Percentiles rank a stretch among this genome's conserved stretches.
Evolutionary conservation across 2,113 vertebrate genomes (phyloP).

Genomic region (Scophthalmus maximus): DNA sequence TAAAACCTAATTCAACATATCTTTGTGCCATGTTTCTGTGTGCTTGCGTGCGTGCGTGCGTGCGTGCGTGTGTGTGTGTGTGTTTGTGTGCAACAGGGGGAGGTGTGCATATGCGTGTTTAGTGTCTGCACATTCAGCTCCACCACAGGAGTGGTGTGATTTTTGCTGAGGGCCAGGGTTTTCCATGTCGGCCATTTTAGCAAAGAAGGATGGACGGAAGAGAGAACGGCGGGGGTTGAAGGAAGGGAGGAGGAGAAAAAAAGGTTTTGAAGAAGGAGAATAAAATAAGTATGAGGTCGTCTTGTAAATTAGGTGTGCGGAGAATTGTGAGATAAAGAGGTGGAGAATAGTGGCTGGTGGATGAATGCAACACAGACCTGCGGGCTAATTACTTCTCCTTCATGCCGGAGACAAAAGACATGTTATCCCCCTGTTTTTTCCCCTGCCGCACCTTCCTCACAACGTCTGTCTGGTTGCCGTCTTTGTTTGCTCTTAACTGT

Average conservation of each 20-base stretch:
- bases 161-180: conserved; percentile 78
- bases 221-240: conserved; percentile 36
- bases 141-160: conserved; percentile 65
- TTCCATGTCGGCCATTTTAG: conserved; percentile 81
- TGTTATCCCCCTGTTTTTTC: conserved; percentile 50
- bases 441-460: conserved; percentile 53
- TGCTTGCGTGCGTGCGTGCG: conserved; percentile 28
- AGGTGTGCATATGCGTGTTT: conserved; percentile 25
- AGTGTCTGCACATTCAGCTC: conserved; percentile 50
- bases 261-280: conserved; percentile 1
- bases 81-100: not conserved
- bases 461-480: conserved; percentile 36
- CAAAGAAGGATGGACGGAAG: conserved; percentile 56
- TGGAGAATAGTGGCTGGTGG: conserved; percentile 39
- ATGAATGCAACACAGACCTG: conserved; percentile 52
- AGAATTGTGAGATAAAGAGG: conserved; percentile 16
- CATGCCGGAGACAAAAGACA: conserved; percentile 63
- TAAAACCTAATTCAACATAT: conserved; percentile 49
- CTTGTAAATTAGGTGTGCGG: conserved; percentile 41
- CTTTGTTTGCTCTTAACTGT: conserved; percentile 52
- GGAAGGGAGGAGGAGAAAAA: conserved; percentile 1
- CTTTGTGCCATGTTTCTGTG: conserved; percentile 45
- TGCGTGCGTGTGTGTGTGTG: conserved; percentile 15
- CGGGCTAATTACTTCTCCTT: conserved; percentile 73
- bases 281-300: conserved; percentile 25